These are phyloP conservation scores for Morpho deidamia DNA, from an alignment of 2,888 invertebrate genomes.

Conservation along the genomic window DNA sequence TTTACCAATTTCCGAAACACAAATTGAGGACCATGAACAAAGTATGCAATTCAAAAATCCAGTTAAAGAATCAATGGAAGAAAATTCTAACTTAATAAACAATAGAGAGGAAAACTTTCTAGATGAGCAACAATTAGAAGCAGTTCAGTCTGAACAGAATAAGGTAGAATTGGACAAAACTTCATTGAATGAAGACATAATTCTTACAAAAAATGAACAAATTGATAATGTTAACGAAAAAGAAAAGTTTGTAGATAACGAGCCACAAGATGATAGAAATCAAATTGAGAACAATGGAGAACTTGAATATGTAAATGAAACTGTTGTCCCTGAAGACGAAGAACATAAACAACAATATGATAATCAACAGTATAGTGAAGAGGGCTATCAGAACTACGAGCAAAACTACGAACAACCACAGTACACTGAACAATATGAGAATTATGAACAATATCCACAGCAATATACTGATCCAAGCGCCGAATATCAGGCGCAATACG, in stretches of 20 bases:
- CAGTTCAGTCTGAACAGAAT: slow-evolving; percentile 1
- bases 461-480: slow-evolving; percentile 47
- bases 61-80: too few relatives aligned
- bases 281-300: slow-evolving; percentile 21
- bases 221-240: slow-evolving; percentile 17
- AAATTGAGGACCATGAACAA: too few relatives aligned
- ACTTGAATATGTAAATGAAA: slow-evolving; percentile 11
- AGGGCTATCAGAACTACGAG: slow-evolving; percentile 20
- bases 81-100: too few relatives aligned
- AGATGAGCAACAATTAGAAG: slow-evolving; percentile 10
- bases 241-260: slow-evolving; percentile 14
- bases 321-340: background rate
- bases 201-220: slow-evolving; percentile 11
- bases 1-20: background rate
- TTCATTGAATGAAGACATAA: slow-evolving; percentile 15
- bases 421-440: slow-evolving; percentile 49
- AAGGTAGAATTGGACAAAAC: slow-evolving; percentile 3
- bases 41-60: too few relatives aligned
- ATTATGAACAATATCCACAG: slow-evolving; percentile 51
- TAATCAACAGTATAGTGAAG: slow-evolving; percentile 9
- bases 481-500: slow-evolving; percentile 49
- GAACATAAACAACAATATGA: slow-evolving; percentile 12
- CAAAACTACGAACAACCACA: slow-evolving; percentile 37
- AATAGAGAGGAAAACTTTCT: background rate
- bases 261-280: slow-evolving; percentile 16